Conservation (phyloP, 2,888 invertebrate genomes). For the Zaprionus obscuricornis region DNA sequence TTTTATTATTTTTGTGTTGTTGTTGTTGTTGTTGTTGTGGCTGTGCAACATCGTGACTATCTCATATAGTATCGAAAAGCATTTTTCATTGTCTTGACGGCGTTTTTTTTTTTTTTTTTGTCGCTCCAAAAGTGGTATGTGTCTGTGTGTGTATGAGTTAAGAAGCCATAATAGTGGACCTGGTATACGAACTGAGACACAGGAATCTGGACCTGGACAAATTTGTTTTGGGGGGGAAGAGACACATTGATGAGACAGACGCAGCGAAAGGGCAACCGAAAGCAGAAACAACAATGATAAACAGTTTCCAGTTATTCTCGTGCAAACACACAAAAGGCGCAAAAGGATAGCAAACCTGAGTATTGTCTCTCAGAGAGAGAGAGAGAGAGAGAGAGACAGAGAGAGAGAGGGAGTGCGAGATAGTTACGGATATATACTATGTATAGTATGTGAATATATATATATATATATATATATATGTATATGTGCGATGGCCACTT, state of each 20-base stretch:
- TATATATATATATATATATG: slow-evolving; percentile 19
- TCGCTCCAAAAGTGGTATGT: slow-evolving; percentile 34
- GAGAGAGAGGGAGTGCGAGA: slow-evolving; percentile 6
- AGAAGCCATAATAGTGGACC: too few relatives aligned
- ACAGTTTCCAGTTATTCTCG: slow-evolving; percentile 72
- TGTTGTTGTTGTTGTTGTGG: too few relatives aligned
- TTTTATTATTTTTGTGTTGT: too few relatives aligned
- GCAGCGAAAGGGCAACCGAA: slow-evolving; percentile 38
- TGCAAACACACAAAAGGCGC: slow-evolving; percentile 55
- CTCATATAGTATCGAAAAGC: slow-evolving; percentile 41
- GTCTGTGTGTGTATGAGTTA: not conserved
- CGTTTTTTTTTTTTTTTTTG: slow-evolving; percentile 24
- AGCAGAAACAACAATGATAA: slow-evolving; percentile 74
- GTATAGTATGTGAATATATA: too few relatives aligned
- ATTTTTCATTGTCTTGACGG: slow-evolving; percentile 59
- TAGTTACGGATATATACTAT: slow-evolving; percentile 10
- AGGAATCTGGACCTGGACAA: slow-evolving; percentile 16
- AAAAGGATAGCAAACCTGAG: slow-evolving; percentile 53
- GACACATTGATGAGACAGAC: slow-evolving; percentile 10
- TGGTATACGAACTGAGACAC: not conserved
- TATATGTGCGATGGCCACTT: slow-evolving; percentile 52
- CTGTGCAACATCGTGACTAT: slow-evolving; percentile 41
- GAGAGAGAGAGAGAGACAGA: slow-evolving; percentile 3
- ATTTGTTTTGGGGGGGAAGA: slow-evolving; percentile 27
- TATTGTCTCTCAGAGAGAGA: too few relatives aligned